Evolutionary conservation across 2,797 vertebrate genomes (phyloP), one percentile per base, ranked within the genome.

Genomic region (Heteromormyrus szaboi): DNA sequence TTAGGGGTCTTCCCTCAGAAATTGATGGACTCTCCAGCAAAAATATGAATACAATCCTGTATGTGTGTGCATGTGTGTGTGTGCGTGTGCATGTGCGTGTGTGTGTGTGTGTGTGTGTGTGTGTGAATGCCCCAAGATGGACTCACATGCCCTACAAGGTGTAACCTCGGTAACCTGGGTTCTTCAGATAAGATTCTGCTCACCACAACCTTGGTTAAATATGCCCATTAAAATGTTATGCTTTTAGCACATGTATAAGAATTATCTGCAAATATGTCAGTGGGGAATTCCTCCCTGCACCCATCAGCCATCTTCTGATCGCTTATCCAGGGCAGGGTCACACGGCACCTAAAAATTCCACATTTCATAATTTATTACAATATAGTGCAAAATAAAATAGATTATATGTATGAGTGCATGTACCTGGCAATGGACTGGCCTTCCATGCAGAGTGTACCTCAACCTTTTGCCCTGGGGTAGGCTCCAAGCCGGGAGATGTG

Each of bases 351-450:
- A 46, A 8, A 79, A 46, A 46, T 46, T 79, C 41, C 33, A 79
- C 33, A 79, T 79, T 79, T 79, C 37, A 79, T 79, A 46, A 46
- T 79, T 79, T 79, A 79, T 41, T 79, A 79, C 41, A 79, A 79
- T 79, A 44, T 46, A 41, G 41, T 14, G 37, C 41, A 41, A 46
- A 79, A 79, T 79, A 79, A 79, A 46, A 79, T 79, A 79, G 76
- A 79, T 46, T 41, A 22, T 84, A 46, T 84, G 81, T 29, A 46
- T 84, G 46, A 25, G 81, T 84, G 46, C 25, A 22, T 50, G 81
- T 22, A 46, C 22, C 46, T 50, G 44, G 22, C 46, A 72, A 37
- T 17, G 65, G 29, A 17, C 37, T 44, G 14, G 37, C 41, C 2
- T n/a, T n/a, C 76, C 76, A 44, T 46, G 37, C 76, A 41, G 76